phyloP scores from a whole-genome alignment of 2,888 invertebrate genomes.

The Aspidiotus rigidus region DNA sequence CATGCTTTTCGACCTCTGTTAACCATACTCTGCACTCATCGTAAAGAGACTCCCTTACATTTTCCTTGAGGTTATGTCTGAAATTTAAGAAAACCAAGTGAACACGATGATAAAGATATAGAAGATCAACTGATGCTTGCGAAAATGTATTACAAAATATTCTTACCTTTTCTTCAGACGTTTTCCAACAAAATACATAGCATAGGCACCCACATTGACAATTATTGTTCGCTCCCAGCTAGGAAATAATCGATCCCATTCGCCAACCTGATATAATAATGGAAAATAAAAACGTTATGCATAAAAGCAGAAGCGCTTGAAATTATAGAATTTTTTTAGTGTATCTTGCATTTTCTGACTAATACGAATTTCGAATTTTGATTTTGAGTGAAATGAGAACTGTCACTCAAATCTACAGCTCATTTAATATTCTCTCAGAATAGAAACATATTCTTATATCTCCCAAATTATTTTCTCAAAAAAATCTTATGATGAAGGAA shows the following conservation, averaged over 20 bases:
- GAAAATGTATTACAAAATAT: not conserved
- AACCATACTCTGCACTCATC: slow-evolving; percentile 79
- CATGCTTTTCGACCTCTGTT: slow-evolving; percentile 57
- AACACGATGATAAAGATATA: not conserved
- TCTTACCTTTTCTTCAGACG: slow-evolving; percentile 66
- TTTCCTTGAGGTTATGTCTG: slow-evolving; percentile 73
- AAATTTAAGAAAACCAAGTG: slow-evolving; percentile 38
- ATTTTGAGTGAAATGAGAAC: no score
- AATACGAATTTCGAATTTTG: no score
- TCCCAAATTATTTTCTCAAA: no score
- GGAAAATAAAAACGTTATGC: not conserved
- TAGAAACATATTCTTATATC: no score
- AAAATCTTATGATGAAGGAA: no score
- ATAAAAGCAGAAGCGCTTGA: no score
- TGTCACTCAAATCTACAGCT: no score
- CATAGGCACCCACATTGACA: slow-evolving; percentile 83
- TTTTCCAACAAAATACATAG: slow-evolving; percentile 89
- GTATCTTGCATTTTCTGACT: no score
- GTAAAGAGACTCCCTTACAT: slow-evolving; percentile 81
- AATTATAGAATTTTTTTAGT: no score
- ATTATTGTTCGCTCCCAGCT: slow-evolving; percentile 74
- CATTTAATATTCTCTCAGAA: no score
- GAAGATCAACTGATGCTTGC: not conserved
- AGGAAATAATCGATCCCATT: slow-evolving; percentile 84
- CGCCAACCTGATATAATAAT: slow-evolving; percentile 54